Evolutionary conservation across 2,113 vertebrate genomes (phyloP).

Genomic region (Colistium nudipinnis): DNA sequence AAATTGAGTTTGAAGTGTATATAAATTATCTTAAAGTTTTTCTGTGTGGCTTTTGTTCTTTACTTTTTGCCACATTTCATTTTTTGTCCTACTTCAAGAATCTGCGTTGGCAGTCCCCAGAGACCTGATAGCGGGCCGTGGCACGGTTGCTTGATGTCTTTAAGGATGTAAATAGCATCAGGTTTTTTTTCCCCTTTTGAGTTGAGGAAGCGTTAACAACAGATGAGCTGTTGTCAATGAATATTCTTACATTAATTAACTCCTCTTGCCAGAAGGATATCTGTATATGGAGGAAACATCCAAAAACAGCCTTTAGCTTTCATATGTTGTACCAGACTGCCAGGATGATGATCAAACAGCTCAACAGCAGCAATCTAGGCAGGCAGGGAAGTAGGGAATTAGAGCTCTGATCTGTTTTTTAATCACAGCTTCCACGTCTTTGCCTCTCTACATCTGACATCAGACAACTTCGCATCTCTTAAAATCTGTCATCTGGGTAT

Average conservation of each 20-base stretch:
- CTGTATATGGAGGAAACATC: constrained; percentile 52
- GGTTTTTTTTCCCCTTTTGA: background rate
- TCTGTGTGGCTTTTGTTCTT: constrained; percentile 52
- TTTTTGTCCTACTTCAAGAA: constrained; percentile 52
- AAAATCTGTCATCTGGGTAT: constrained; percentile 64
- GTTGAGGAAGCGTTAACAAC: constrained; percentile 28
- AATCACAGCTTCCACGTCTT: constrained; percentile 69
- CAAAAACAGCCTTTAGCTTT: constrained; percentile 59
- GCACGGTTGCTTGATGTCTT: constrained; percentile 49
- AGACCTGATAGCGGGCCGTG: constrained; percentile 23
- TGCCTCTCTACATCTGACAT: constrained; percentile 72
- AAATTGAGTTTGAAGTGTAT: constrained; percentile 73
- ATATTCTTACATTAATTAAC: constrained; percentile 67
- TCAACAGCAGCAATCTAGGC: constrained; percentile 68
- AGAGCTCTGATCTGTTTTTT: constrained; percentile 76
- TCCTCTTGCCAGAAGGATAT: constrained; percentile 51
- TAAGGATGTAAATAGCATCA: constrained; percentile 63
- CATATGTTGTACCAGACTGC: constrained; percentile 41
- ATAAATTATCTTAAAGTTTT: constrained; percentile 72
- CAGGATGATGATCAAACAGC: constrained; percentile 73
- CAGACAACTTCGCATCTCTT: constrained; percentile 61
- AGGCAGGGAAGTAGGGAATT: constrained; percentile 67
- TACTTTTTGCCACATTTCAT: constrained; percentile 59
- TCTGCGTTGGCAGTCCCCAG: constrained; percentile 5
- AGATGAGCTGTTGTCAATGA: constrained; percentile 52